phyloP scores from a whole-genome alignment of 2,113 vertebrate genomes.

The Aspiorhynchus laticeps region DNA sequence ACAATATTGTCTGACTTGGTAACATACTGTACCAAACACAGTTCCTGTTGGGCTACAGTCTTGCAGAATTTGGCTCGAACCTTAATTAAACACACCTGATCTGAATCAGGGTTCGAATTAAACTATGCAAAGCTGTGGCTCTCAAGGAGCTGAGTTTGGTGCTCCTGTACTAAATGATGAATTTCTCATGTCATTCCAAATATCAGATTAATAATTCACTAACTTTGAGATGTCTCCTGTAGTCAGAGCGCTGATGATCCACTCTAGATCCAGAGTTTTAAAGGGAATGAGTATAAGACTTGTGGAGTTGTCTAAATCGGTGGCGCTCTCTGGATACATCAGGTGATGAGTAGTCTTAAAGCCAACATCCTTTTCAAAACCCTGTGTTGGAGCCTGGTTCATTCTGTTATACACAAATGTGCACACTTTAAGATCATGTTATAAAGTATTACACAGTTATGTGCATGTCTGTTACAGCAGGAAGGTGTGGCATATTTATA shows the following conservation, averaged over 20 bases:
- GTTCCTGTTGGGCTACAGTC: too few relatives aligned
- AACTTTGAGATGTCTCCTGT: constrained; percentile 87
- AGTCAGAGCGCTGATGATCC: constrained; percentile 88
- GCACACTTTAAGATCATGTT: not conserved
- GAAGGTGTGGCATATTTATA: too few relatives aligned
- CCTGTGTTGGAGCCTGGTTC: constrained; percentile 85
- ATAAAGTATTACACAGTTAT: not conserved
- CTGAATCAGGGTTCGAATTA: too few relatives aligned
- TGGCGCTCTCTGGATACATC: constrained; percentile 86
- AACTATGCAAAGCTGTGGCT: too few relatives aligned
- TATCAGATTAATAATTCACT: constrained; percentile 57
- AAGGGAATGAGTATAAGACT: constrained; percentile 84
- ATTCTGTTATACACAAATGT: constrained; percentile 76
- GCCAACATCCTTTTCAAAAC: constrained; percentile 88
- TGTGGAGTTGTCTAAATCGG: constrained; percentile 43
- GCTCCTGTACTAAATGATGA: not conserved
- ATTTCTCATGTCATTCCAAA: too few relatives aligned
- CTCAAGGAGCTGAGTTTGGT: too few relatives aligned
- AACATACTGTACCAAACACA: too few relatives aligned
- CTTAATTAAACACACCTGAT: too few relatives aligned
- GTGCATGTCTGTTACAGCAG: too few relatives aligned
- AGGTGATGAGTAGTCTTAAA: constrained; percentile 91
- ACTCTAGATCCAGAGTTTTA: constrained; percentile 89
- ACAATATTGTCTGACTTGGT: too few relatives aligned
- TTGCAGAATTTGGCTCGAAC: too few relatives aligned